Evolutionary conservation across 1,140 invertebrate species (phyloP), one percentile per base, ranked within the genome.

Genomic region (Orussus abietinus): DNA sequence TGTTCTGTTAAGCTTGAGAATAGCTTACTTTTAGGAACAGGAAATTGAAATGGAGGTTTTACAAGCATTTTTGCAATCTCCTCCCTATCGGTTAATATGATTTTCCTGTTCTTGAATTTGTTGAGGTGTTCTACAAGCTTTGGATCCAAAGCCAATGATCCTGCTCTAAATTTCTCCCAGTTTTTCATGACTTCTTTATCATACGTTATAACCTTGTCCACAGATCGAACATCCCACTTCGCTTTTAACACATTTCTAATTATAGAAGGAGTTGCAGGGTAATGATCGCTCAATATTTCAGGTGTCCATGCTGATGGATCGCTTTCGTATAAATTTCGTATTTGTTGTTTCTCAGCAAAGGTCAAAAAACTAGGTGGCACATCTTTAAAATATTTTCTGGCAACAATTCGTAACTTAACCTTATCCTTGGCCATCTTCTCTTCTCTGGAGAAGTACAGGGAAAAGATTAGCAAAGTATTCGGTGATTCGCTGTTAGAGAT

Each of bases 281-380:
- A 94, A 61, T 85, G 83, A 58, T 89, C 80, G 4, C 86, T 77
- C 12, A 94, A 69, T 45, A 61, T 80, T 42, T 88, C 80, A 3
- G 79, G 55, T 3, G 78, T 83, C 88, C 88, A 93, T 55, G 83
- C 79, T 20, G 82, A 68, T 7, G 86, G 80, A 67, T 88, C 73
- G 10, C 72, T 70, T 13, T 69, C 47, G 55, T 87, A 77, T 2
- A 94, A 71, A 47, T 80, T 77, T 32, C 79, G 71, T 32, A 94
- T 91, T 66, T 91, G 82, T 66, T 90, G 79, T 59, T 88, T 92
- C 59, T 92, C 90, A 47, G 80, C 77, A 75, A 82, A 90, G 1
- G 88, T 89, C 38, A 94, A 56, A n/a, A 93, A 77, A 55, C 82
- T 86, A 1, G 83, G 79, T 41, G 81, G 72, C 41, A 78, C 75